Evolutionary conservation across 2,113 vertebrate species (phyloP).

Genomic region (Larimichthys crocea): DNA sequence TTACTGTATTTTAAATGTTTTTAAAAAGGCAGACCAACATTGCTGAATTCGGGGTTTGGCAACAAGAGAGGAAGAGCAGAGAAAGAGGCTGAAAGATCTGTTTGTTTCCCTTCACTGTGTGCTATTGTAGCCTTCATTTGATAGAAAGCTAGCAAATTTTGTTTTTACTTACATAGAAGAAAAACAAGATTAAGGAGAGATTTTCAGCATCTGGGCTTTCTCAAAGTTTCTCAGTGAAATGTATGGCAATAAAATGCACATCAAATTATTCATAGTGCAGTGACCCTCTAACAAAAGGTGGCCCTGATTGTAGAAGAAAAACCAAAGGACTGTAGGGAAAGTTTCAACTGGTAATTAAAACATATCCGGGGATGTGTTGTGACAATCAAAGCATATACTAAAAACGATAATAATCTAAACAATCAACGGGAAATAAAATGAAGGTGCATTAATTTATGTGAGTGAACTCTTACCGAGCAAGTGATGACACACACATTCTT

Average conservation of each 20-base stretch:
- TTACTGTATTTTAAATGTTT: background rate
- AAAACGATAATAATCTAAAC: background rate
- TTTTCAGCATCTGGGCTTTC: background rate
- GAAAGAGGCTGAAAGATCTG: background rate
- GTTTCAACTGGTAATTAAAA: background rate
- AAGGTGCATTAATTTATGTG: too few relatives aligned
- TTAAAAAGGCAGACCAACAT: background rate
- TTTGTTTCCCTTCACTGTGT: background rate
- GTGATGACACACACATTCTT: slow-evolving; percentile 99
- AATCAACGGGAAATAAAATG: background rate
- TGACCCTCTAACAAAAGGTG: background rate
- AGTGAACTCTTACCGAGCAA: slow-evolving; percentile 92
- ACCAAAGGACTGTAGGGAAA: too few relatives aligned
- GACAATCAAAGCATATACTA: background rate
- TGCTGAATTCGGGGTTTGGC: background rate
- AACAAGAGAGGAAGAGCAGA: background rate
- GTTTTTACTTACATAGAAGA: background rate
- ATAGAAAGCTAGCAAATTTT: background rate
- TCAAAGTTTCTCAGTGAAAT: background rate
- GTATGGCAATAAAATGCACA: background rate
- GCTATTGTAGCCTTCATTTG: background rate
- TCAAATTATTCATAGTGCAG: background rate
- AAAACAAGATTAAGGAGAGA: background rate
- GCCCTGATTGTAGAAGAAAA: too few relatives aligned
- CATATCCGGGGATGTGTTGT: background rate